Conservation (phyloP, 2,113 vertebrate species). For the Orcinus orca region DNA sequence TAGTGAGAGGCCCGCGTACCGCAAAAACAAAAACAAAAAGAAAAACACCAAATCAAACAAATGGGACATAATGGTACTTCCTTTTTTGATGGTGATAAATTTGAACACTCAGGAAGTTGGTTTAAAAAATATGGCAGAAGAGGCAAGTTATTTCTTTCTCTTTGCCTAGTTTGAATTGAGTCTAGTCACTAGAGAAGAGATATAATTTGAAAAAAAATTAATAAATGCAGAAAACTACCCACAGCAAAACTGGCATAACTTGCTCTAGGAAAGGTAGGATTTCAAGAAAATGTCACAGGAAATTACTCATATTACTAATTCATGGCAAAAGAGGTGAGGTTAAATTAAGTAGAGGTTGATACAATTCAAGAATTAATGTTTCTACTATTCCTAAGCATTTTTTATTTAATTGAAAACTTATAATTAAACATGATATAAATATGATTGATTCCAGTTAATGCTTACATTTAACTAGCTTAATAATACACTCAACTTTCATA, state of each 20-base stretch:
- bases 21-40: too few relatives aligned
- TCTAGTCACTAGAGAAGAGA: neutral
- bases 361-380: neutral
- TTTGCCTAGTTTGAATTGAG: neutral
- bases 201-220: neutral
- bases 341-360: neutral
- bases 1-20: too few relatives aligned
- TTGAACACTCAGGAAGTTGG: neutral
- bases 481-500: neutral
- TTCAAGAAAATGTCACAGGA: neutral
- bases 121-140: neutral
- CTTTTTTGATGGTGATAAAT: neutral
- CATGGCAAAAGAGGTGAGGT: neutral
- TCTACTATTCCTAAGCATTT: neutral
- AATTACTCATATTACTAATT: constrained; percentile 20
- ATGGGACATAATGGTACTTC: neutral
- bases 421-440: neutral
- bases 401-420: neutral
- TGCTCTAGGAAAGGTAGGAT: neutral
- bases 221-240: neutral
- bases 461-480: neutral
- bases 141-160: neutral
- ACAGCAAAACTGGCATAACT: neutral
- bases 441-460: neutral
- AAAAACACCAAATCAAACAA: too few relatives aligned